Evolutionary conservation across 2,888 invertebrate species (phyloP), one percentile per base, ranked within the genome.

Genomic region (Prosapia bicincta): DNA sequence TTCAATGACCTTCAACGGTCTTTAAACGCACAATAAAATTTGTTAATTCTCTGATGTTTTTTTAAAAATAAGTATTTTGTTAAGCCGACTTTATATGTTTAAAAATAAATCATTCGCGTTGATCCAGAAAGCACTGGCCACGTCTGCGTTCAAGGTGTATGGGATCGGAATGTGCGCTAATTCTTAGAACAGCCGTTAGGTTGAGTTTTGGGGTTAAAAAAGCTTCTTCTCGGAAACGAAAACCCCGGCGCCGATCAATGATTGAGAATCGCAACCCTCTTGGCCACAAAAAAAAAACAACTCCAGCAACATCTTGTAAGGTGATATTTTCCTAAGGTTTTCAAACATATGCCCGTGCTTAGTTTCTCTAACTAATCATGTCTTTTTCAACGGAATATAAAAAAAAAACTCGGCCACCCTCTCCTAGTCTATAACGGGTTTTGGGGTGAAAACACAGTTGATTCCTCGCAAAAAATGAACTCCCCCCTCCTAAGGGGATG

Each of bases 291-390:
- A 54, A 54, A 54, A 54, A 54, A 54, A n/a, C 54, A 54, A 54
- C 54, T 54, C 69, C 5, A 69, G 74, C 65, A 74, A 69, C 74
- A 74, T 74, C 74, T 74, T 74, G 74, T 74, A 74, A 74, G 74
- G 74, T 74, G 74, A 74, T 74, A 74, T 74, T 74, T 74, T 74
- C 69, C 69, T 69, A 69, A 74, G 74, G 74, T 74, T 74, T 74
- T 74, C 74, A 74, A 74, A 74, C 74, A 74, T 65, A 74, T 74
- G 74, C 74, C 74, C 54, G 69, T 54, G 30, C 54, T 20, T 54
- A 54, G 54, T 54, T 54, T 54, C 54, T 74, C 65, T 69, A 24
- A 74, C 74, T 74, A 74, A 74, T 74, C 74, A 74, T 74, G 69
- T 69, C 66, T 69, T 74, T 74, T 54, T 54, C 20, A 54, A 38